Percentiles rank a stretch among this genome's conserved stretches.
phyloP scores from a whole-genome alignment of 2,888 invertebrate genomes.

The Apotomis betuletana region DNA sequence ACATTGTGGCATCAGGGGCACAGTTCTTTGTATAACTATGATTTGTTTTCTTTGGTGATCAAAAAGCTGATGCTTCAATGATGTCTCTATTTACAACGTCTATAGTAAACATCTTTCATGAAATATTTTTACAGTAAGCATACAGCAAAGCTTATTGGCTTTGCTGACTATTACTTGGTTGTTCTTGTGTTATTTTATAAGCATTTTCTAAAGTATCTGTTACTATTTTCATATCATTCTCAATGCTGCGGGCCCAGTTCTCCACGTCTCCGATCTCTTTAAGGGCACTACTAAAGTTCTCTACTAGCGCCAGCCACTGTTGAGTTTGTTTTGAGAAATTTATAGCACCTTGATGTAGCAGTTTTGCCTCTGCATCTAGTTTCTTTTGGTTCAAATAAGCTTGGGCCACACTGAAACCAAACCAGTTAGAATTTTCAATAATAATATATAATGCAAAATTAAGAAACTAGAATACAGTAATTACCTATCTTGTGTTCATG shows the following conservation, averaged over 20 bases:
- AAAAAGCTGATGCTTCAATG: no score
- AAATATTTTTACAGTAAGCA: no score
- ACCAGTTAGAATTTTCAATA: background rate
- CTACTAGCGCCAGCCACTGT: slow-evolving; percentile 97
- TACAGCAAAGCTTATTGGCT: background rate
- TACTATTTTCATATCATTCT: slow-evolving; percentile 96
- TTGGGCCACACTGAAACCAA: slow-evolving; percentile 92
- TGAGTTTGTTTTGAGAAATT: slow-evolving; percentile 98
- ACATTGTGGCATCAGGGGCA: no score
- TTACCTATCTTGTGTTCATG: no score
- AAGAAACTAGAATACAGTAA: no score
- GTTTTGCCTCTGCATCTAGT: slow-evolving; percentile 98
- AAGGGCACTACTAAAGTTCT: slow-evolving; percentile 92
- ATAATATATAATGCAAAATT: no score
- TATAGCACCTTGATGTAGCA: slow-evolving; percentile 95
- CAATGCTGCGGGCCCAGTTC: slow-evolving; percentile 99
- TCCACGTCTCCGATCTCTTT: slow-evolving; percentile 99
- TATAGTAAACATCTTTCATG: no score
- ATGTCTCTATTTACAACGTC: no score
- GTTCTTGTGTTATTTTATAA: slow-evolving; percentile 88
- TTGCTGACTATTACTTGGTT: slow-evolving; percentile 55
- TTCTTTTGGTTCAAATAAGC: slow-evolving; percentile 99
- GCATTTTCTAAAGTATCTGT: slow-evolving; percentile 96
- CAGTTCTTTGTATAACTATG: no score
- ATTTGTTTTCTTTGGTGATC: no score